A percentile compares a stretch with the other conserved stretches of the same genome.
Evolutionary conservation across 2,888 invertebrate genomes (phyloP).

Genomic region (Agriopis aurantiaria): DNA sequence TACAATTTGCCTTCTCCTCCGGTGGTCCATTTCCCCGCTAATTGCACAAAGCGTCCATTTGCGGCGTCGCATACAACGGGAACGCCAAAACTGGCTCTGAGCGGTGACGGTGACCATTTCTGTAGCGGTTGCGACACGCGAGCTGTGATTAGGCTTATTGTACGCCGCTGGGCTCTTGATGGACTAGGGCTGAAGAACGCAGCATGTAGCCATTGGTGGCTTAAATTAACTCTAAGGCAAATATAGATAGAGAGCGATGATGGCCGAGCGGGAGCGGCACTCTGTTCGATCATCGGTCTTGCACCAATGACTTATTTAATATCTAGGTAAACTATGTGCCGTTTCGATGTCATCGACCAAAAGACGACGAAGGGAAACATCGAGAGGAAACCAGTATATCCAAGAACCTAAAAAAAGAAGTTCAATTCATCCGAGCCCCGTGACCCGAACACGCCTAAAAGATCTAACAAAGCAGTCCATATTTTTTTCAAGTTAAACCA

Average conservation of each 20-base stretch:
- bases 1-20: constrained; percentile 18
- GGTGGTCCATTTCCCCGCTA: constrained; percentile 33
- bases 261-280: too few relatives aligned
- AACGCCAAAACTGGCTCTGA: constrained; percentile 24
- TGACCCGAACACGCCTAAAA: not conserved
- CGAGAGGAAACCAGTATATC: too few relatives aligned
- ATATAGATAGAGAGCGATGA: too few relatives aligned
- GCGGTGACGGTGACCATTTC: constrained; percentile 34
- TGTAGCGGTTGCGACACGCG: constrained; percentile 43
- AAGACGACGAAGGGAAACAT: too few relatives aligned
- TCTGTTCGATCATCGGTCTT: too few relatives aligned
- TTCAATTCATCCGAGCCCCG: not conserved
- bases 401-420: too few relatives aligned
- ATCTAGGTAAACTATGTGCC: too few relatives aligned
- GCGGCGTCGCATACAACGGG: constrained; percentile 30
- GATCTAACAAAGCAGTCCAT: constrained; percentile 11
- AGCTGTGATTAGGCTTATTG: constrained; percentile 47
- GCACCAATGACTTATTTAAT: too few relatives aligned
- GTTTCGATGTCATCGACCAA: too few relatives aligned
- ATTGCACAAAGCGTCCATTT: constrained; percentile 30
- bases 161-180: constrained; percentile 5
- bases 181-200: not conserved
- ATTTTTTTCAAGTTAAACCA: constrained; percentile 29
- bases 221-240: too few relatives aligned
- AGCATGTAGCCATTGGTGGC: not conserved